Evolutionary conservation across 2,113 vertebrate species (phyloP), one percentile per base, ranked within the genome.

Genomic region (Penelope pileata): DNA sequence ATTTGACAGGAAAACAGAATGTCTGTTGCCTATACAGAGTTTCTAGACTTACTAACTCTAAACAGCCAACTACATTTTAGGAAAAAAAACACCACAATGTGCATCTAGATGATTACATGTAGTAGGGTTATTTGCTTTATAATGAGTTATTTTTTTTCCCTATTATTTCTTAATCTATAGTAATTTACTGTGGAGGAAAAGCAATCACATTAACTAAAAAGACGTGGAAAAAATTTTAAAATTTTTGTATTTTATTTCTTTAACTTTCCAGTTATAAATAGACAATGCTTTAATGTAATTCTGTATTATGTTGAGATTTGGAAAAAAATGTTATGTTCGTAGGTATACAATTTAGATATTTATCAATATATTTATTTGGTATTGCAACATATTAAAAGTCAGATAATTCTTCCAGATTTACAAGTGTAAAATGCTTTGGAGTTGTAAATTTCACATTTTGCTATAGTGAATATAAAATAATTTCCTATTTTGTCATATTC

Each of bases 201-300:
- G 0, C 34, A 7, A 53, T 24, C 4, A 50, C 54, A 10, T 29
- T 58, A 64, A 47, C 16, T 56, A 8, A 67, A 78, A 73, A 88
- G 2, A 2, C 10, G 50, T 19, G 5, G 1, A 16, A 17, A 59
- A 29, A 14, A 36, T 19, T 1, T 0, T 1, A 32, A 45, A 32
- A 10, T 9, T 48, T 75, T 9, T 26, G 72, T 36, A 47, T 68
- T 90, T 48, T 29, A 23, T 56, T 77, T 43, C 0, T 77, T 77
- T 66, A 4, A 9, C 68, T 73, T 94, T 51, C 6, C 9, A 86
- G 6, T 1, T 5, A 32, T 38, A 43, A 60, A 48, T 54, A 73
- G 81, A 24, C 6, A 67, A 42, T 40, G 7, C 1, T 78, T 5
- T 60, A 64, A 38, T 34, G 38, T 19, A 56, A 72, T 43, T 2